Evolutionary conservation across 1,140 invertebrate species (phyloP).

Genomic region (Ips typographus): DNA sequence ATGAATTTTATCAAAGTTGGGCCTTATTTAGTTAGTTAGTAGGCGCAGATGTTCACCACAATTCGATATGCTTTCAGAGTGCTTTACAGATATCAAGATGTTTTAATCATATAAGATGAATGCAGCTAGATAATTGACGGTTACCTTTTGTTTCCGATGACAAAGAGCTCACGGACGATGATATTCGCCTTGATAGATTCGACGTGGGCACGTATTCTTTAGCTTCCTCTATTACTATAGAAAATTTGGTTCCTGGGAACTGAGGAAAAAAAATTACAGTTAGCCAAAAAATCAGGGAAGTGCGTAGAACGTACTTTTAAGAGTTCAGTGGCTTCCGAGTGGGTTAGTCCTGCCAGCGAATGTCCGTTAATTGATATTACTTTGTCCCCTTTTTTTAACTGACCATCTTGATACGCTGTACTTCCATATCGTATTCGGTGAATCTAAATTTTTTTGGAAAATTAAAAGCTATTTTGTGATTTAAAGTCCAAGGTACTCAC

Average conservation of each 20-base stretch:
- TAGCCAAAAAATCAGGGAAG: background rate
- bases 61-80: background rate
- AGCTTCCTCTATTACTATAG: conserved; percentile 35
- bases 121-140: too few species aligned
- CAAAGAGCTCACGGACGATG: conserved; percentile 31
- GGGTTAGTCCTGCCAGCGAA: conserved; percentile 76
- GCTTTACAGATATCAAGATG: too few species aligned
- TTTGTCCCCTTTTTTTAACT: conserved; percentile 83
- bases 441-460: conserved; percentile 59
- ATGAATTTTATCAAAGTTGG: background rate
- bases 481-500: conserved; percentile 55
- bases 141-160: conserved; percentile 34
- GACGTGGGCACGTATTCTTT: conserved; percentile 25
- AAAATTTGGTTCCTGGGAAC: conserved; percentile 26
- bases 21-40: background rate
- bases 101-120: too few species aligned
- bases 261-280: conserved; percentile 16
- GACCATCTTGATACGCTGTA: conserved; percentile 80
- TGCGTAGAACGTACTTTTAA: conserved; percentile 65
- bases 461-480: background rate
- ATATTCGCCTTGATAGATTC: conserved; percentile 22
- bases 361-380: conserved; percentile 88
- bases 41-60: background rate
- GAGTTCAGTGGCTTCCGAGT: conserved; percentile 80
- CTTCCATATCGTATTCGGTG: conserved; percentile 84